phyloP scores from a whole-genome alignment of 2,113 vertebrate genomes.

The Oxygymnocypris stewartii region DNA sequence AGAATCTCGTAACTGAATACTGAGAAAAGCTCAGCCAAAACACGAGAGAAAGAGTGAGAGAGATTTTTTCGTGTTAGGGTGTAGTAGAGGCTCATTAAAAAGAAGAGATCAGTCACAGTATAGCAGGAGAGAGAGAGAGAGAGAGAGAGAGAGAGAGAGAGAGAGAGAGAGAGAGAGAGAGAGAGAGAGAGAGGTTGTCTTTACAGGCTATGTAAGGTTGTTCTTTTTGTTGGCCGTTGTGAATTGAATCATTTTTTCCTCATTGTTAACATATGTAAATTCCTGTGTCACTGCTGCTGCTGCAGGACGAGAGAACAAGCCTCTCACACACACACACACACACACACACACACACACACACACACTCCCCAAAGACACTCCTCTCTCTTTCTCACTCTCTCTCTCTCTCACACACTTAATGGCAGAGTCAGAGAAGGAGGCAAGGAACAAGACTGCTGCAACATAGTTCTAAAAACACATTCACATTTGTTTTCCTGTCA shows the following conservation, averaged over 20 bases:
- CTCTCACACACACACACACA: neutral
- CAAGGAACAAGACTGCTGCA: neutral
- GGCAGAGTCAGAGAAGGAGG: constrained; percentile 3
- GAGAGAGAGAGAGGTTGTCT: constrained; percentile 9
- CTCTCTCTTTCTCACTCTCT: too few relatives aligned
- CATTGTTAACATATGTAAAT: constrained; percentile 55
- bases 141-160: too few relatives aligned
- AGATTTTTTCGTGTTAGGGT: constrained; percentile 14
- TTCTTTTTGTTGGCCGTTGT: constrained; percentile 11
- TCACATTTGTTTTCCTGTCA: constrained; percentile 12
- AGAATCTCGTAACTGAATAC: neutral
- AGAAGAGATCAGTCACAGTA: constrained; percentile 41
- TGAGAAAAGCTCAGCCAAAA: neutral
- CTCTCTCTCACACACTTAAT: neutral
- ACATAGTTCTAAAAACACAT: constrained; percentile 32
- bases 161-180: neutral
- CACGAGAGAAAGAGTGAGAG: neutral
- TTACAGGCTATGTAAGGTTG: constrained; percentile 21
- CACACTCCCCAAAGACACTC: neutral
- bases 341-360: constrained; percentile 4
- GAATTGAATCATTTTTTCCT: constrained; percentile 48
- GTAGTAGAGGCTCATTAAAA: constrained; percentile 23
- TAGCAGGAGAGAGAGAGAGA: constrained; percentile 8
- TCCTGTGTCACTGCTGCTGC: constrained; percentile 42
- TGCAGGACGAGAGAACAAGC: constrained; percentile 36